A percentile compares a stretch with the other conserved stretches of the same genome.
Evolutionary conservation across 35 echinoderm and acorn worm genomes (phyloP).

Genomic region (Lytechinus pictus): DNA sequence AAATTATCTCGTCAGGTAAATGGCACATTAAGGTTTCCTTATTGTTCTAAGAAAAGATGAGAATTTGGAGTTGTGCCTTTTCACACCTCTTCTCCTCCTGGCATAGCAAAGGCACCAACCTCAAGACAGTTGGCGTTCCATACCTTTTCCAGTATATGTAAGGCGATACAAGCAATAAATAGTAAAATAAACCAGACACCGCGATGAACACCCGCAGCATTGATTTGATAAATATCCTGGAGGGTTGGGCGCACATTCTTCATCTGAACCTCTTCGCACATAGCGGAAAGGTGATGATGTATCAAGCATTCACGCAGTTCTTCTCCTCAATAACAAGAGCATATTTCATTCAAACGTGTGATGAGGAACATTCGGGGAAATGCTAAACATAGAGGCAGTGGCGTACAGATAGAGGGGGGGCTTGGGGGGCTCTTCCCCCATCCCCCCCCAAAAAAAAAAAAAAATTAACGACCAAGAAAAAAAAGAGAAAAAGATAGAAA

Average conservation of each 20-base stretch:
- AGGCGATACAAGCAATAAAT: slow-evolving; percentile 18
- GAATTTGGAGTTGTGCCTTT: neutral
- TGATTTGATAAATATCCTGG: neutral
- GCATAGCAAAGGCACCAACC: neutral
- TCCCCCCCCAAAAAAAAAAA: neutral
- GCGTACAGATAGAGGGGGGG: no score
- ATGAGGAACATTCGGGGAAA: neutral
- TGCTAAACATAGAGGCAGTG: neutral
- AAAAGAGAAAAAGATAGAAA: no score
- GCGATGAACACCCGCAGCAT: neutral
- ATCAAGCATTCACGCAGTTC: neutral
- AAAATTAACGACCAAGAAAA: no score
- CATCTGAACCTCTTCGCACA: neutral
- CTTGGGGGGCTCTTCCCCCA: neutral
- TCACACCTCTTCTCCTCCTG: neutral
- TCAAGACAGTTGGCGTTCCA: neutral
- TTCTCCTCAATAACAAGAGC: neutral
- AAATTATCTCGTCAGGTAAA: no score
- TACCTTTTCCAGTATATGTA: neutral
- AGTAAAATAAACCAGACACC: slow-evolving; percentile 4
- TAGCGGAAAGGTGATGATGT: neutral
- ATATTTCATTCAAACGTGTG: neutral
- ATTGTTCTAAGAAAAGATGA: neutral
- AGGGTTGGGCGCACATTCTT: neutral
- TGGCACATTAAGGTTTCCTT: no score